phyloP scores from a whole-genome alignment of 2,113 vertebrate species.

The Oreochromis spilurus region DNA sequence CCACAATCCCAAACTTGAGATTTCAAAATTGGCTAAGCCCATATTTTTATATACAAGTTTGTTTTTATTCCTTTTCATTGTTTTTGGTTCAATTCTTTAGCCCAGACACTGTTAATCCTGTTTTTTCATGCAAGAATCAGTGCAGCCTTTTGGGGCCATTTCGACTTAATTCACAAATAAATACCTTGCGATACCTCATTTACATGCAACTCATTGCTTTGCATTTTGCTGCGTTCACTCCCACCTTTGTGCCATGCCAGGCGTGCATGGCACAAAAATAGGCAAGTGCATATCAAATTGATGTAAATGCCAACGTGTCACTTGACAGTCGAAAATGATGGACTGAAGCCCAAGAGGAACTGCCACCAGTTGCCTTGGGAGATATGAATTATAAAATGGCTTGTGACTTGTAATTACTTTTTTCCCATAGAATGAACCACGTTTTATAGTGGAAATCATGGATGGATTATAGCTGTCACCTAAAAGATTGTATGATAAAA shows the following conservation, averaged over 20 bases:
- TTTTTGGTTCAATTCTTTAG: neutral
- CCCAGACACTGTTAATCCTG: neutral
- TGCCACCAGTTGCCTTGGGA: neutral
- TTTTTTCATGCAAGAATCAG: neutral
- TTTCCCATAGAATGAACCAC: neutral
- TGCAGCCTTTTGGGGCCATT: neutral
- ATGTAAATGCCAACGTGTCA: conserved; percentile 21
- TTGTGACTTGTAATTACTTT: neutral
- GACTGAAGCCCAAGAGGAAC: neutral
- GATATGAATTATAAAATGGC: neutral
- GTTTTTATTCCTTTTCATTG: neutral
- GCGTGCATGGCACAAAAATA: neutral
- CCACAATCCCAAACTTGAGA: neutral
- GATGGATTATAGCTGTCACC: neutral
- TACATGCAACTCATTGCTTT: conserved; percentile 13
- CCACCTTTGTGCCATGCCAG: neutral
- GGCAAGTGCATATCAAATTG: neutral
- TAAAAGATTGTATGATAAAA: neutral
- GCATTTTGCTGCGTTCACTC: neutral
- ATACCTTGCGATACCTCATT: conserved; percentile 19
- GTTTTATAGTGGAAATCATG: neutral
- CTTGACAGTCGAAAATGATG: neutral
- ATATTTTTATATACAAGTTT: neutral
- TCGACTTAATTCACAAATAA: conserved; percentile 23
- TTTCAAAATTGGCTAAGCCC: neutral